Base-by-base conservation (phyloP, 64 coral and sea anemone genomes). In the Cladopsammia gracilis region DNA sequence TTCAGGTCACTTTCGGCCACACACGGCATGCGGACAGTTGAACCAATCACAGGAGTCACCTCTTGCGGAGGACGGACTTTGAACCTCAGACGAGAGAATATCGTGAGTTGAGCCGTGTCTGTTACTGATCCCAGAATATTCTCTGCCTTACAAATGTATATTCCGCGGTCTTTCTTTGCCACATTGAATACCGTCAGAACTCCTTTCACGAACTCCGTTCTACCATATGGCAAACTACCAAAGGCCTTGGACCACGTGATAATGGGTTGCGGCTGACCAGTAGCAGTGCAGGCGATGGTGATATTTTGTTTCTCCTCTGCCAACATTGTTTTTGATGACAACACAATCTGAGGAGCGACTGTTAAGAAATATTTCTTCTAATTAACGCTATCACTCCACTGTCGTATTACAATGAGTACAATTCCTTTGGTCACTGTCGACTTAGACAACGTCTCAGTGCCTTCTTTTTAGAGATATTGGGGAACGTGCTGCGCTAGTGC, bases 231-330 rank as follows among this genome's bases (percentile, higher is more conserved):
- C 7, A 90, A 51, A 26, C 20, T 68, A 2, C 88, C 62, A 0
- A 79, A 48, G 6, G 77, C 2, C 3, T 70, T 90, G 6, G 76
- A 90, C 76, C 88, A 90, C 0, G 88, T 90, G 75, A 90, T 52
- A 2, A 6, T 53, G 13, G 88, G 75, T 15, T 52, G 50, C 23
- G 88, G 88, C 25, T 80, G 88, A 67, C 88, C 88, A 66, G 75
- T 46, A 57, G 88, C 76, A 90, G 7, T 90, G 48, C 88, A 92
- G 25, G 42, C 6, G 19, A 92, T 58, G 5, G 68, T 74, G 6
- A 60, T 12, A 19, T 75, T 74, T 25, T 85, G 56, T 4, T 49
- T 20, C 18, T 92, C 79, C n/a, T n/a, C n/a, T n/a, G n/a, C n/a
- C n/a, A n/a, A n/a, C n/a, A n/a, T n/a, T n/a, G n/a, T n/a, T n/a